Evolutionary conservation across 2,113 vertebrate genomes (phyloP), one percentile per base, ranked within the genome.

Genomic region (Ctenomys sociabilis): DNA sequence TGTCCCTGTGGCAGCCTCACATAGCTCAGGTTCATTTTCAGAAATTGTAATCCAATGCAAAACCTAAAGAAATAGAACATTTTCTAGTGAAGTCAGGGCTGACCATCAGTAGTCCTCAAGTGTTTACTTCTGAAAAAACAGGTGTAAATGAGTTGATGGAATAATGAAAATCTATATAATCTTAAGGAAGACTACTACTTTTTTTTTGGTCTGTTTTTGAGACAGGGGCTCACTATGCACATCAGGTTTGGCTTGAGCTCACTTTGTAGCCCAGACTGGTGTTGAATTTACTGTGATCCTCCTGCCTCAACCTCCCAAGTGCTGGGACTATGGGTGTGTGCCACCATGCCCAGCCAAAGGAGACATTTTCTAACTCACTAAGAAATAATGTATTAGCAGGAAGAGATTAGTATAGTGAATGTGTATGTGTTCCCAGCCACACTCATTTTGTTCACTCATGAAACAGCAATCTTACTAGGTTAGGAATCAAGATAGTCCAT

Each of bases 111-210:
- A 85, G 59, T 91, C 45, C 32, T 83, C 52, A 96, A 72, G 35
- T 57, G 30, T 64, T 85, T 81, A 59, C 68, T 43, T 95, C 90
- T 93, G 61, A 93, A 68, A 85, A 94, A 73, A 88, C 66, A 88
- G 59, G 73, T 90, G n/a, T 81, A 80, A 68, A 43, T 35, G 64
- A 93, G 2, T 82, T 70, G 40, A 59, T 93, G 73, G 89, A 94
- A 88, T 64, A 63, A 90, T 49, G 12, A 85, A 90, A 90, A 82
- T 90, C 54, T 90, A 45, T 73, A 19, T 93, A 86, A 73, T 63
- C 30, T 72, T 52, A 88, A 88, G 52, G 52, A 72, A 84, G 19
- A 4, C 43, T 49, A 49, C 49, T n/a, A n/a, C n/a, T n/a, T 49
- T 61, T 91, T 96, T 94, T 83, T 59, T 40, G 17, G 52, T 54